phyloP scores from a whole-genome alignment of 2,113 vertebrate species.

The Panurus biarmicus region DNA sequence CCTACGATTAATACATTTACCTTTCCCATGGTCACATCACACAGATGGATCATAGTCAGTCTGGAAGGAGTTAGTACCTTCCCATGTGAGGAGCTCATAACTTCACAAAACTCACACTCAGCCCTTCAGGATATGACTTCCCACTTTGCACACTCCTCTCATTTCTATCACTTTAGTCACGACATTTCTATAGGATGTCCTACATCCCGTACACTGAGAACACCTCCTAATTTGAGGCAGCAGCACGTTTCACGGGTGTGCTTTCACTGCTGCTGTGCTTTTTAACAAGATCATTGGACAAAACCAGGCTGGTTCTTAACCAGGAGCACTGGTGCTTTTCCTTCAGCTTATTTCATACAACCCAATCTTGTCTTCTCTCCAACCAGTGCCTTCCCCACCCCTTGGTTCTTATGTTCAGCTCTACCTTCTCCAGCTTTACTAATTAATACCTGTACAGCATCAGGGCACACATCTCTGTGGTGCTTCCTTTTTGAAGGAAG shows the following conservation, averaged over 20 bases:
- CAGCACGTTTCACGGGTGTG: background rate
- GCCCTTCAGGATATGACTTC: background rate
- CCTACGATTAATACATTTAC: background rate
- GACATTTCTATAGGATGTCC: background rate
- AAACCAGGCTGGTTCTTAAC: background rate
- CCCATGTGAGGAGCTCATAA: background rate
- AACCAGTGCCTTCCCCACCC: background rate
- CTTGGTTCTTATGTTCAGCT: background rate
- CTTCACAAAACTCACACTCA: background rate
- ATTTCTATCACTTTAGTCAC: background rate
- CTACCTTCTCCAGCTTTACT: background rate
- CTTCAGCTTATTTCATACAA: background rate
- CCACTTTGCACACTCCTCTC: background rate
- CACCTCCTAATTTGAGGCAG: background rate
- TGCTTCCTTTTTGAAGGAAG: background rate
- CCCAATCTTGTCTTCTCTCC: background rate
- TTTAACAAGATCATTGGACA: background rate
- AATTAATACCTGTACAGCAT: background rate
- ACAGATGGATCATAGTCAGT: background rate
- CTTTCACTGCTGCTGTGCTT: background rate
- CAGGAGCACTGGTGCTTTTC: background rate
- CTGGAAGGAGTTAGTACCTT: background rate
- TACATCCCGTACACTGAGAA: background rate
- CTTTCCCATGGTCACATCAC: background rate
- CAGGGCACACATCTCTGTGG: fast-evolving